These are phyloP conservation scores for Enteromius mattozi DNA, from an alignment of 2,797 vertebrate genomes.

Conservation along the genomic window DNA sequence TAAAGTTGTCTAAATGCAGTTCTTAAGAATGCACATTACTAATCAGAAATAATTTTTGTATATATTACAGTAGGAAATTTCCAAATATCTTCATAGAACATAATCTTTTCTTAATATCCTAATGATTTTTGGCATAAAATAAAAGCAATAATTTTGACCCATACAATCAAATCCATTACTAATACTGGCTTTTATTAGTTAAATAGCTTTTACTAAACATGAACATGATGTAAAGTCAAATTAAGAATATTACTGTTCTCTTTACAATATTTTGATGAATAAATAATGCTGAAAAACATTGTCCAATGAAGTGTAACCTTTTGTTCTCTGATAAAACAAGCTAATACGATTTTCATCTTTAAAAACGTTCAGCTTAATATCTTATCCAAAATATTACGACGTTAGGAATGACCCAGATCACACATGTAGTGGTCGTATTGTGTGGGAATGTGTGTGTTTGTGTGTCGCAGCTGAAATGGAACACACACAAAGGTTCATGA, in stretches of 20 bases:
- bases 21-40: too few relatives aligned
- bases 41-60: too few relatives aligned
- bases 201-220: neutral
- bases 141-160: too few relatives aligned
- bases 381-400: neutral
- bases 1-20: too few relatives aligned
- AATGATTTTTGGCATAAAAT: too few relatives aligned
- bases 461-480: conserved; percentile 30
- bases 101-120: too few relatives aligned
- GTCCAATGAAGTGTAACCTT: neutral
- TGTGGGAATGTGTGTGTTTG: conserved; percentile 35
- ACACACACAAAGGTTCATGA: conserved; percentile 31
- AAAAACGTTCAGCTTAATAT: neutral
- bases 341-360: neutral
- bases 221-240: neutral
- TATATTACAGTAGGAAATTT: too few relatives aligned
- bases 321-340: neutral
- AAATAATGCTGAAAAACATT: neutral
- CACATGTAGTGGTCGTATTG: neutral
- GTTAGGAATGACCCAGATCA: conserved; percentile 5
- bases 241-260: neutral
- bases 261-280: neutral
- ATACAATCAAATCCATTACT: neutral
- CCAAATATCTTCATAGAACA: too few relatives aligned
- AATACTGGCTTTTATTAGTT: neutral